Percentiles rank a stretch among this genome's conserved stretches.
Evolutionary conservation across 1,140 invertebrate species (phyloP).

Genomic region (Drosophila ohnishii): DNA sequence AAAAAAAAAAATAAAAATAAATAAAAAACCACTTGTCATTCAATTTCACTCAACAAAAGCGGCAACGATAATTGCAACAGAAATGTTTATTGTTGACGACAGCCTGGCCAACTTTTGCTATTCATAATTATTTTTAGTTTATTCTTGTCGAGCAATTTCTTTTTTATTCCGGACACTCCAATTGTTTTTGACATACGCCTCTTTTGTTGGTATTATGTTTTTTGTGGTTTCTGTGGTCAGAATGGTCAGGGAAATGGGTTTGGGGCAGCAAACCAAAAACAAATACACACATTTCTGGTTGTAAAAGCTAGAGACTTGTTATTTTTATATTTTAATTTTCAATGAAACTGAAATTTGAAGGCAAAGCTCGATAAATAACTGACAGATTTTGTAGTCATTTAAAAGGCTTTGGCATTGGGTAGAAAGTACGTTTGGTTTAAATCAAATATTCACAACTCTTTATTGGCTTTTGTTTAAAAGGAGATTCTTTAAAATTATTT

Average conservation of each 20-base stretch:
- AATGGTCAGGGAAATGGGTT: conserved; percentile 13
- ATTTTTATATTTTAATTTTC: conserved; percentile 16
- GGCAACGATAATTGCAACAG: conserved; percentile 25
- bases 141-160: conserved; percentile 39
- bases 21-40: conserved; percentile 41
- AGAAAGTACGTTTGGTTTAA: neutral
- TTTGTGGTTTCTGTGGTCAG: conserved; percentile 64
- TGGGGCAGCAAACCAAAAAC: conserved; percentile 4
- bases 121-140: conserved; percentile 68
- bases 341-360: neutral
- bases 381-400: neutral
- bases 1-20: neutral
- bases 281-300: conserved; percentile 10
- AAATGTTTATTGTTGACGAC: conserved; percentile 31
- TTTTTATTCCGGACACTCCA: conserved; percentile 3
- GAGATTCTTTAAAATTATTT: neutral
- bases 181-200: conserved; percentile 40
- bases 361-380: neutral
- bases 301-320: conserved; percentile 2
- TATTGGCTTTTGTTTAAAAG: neutral
- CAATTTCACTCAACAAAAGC: conserved; percentile 43
- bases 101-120: conserved; percentile 50
- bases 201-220: conserved; percentile 13
- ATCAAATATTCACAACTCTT: neutral
- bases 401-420: neutral